A percentile compares a stretch with the other conserved stretches of the same genome.
Conservation (phyloP, 1,140 invertebrate genomes). For the Cyclina sinensis region DNA sequence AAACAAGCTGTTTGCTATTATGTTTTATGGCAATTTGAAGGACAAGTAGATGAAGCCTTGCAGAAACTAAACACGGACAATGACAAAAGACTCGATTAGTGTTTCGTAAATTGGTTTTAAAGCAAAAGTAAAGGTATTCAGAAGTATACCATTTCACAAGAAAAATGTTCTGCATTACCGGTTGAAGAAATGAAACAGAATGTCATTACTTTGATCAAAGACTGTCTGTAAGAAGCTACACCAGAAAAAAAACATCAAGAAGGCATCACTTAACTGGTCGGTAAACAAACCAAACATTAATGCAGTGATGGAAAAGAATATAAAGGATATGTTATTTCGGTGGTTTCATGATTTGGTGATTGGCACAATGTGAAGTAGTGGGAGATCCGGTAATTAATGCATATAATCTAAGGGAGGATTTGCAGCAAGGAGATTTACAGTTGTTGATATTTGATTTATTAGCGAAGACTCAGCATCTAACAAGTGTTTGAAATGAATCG, state of each 20-base stretch:
- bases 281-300: conserved; percentile 42
- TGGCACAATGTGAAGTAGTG: conserved; percentile 56
- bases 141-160: conserved; percentile 44
- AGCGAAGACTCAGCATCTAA: too few relatives aligned
- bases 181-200: conserved; percentile 58
- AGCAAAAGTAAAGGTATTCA: conserved; percentile 48
- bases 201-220: conserved; percentile 39
- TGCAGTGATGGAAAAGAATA: conserved; percentile 55
- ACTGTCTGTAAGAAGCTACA: not conserved
- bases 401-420: too few relatives aligned
- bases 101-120: conserved; percentile 65
- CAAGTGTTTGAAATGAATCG: too few relatives aligned
- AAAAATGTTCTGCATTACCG: conserved; percentile 35
- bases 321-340: conserved; percentile 49
- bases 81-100: conserved; percentile 56
- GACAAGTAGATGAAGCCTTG: conserved; percentile 56
- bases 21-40: conserved; percentile 63
- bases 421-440: too few relatives aligned
- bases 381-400: too few relatives aligned
- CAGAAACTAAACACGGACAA: conserved; percentile 45
- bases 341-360: conserved; percentile 42
- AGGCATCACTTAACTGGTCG: conserved; percentile 32
- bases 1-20: conserved; percentile 60
- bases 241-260: conserved; percentile 40
- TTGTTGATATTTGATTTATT: too few relatives aligned